Conservation (phyloP, 2,888 invertebrate species). For the Polia nebulosa region DNA sequence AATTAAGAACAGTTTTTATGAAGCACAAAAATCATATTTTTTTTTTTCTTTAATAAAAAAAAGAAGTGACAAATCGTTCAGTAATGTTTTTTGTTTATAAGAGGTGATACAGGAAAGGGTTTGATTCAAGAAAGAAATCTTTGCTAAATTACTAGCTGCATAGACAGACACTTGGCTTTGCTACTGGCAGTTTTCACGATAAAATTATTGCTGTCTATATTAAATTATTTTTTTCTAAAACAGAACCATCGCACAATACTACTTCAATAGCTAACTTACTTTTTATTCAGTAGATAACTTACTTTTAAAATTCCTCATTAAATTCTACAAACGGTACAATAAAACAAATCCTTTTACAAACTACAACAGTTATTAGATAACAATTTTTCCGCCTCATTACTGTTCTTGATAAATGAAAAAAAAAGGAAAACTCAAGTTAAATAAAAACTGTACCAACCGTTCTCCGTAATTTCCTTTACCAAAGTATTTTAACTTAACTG, state of each 20-base stretch:
- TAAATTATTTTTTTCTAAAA: background rate
- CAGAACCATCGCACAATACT: background rate
- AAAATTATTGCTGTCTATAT: background rate
- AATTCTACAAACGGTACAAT: constrained; percentile 24
- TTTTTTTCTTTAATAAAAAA: background rate
- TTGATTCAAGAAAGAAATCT: no score
- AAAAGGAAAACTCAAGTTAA: constrained; percentile 24
- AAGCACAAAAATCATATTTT: no score
- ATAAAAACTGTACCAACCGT: constrained; percentile 34
- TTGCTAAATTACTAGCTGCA: background rate
- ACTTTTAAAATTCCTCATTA: constrained; percentile 29
- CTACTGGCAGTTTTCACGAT: background rate
- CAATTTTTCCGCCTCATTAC: constrained; percentile 63
- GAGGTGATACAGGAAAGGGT: background rate
- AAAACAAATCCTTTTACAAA: constrained; percentile 41
- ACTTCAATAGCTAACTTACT: background rate
- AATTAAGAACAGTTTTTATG: constrained; percentile 42
- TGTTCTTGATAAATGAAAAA: constrained; percentile 32
- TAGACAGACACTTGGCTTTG: no score
- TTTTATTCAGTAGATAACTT: background rate
- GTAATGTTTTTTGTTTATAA: background rate
- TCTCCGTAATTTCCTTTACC: constrained; percentile 50
- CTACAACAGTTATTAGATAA: constrained; percentile 50
- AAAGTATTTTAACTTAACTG: constrained; percentile 63
- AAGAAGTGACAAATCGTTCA: background rate